Base-by-base conservation (phyloP, 2,888 invertebrate genomes). In the Synergus gifuensis region DNA sequence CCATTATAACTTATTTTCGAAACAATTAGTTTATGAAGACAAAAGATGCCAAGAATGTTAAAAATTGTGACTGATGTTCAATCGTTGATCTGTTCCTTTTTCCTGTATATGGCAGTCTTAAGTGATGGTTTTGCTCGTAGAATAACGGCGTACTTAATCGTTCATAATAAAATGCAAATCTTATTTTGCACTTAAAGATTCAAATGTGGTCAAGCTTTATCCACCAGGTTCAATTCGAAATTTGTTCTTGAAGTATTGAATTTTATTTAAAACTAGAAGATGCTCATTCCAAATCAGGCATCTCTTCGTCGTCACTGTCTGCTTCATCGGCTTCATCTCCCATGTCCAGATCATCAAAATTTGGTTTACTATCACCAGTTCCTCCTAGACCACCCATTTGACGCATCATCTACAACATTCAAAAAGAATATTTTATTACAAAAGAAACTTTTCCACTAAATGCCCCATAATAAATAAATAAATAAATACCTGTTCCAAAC, bases 271-370 rank as follows among this genome's bases (percentile, higher is more conserved):
- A n/a, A 36, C 36, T 73, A 54, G 49, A 12, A 46, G 9, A 49
- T 46, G 42, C 81, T 82, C 79, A 81, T 93, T 96, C 96, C 90
- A 96, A 94, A 92, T 96, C 96, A 36, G 96, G 96, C 92, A 96
- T 93, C 87, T 95, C 95, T 89, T 96, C 96, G 90, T 97, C 97
- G 90, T 97, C 92, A 78, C 91, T 91, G 79, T 91, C 91, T 16
- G 84, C 81, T 62, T 67, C 86, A 8, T 88, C 97, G 2, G 95
- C 96, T 90, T 97, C 97, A 76, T 94, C 94, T 77, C 93, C 94
- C 76, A 92, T 94, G 86, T 95, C 95, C 87, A 97, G 92, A 90
- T 96, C 96, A 89, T 96, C 96, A 86, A 97, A 96, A 85, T 94
- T 94, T 78, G 96, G 96, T 93, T 96, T 96, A 49, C 93, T 94